Evolutionary conservation across 92 coral and sea anemone genomes (phyloP).

Genomic region (Heliopora coerulea): DNA sequence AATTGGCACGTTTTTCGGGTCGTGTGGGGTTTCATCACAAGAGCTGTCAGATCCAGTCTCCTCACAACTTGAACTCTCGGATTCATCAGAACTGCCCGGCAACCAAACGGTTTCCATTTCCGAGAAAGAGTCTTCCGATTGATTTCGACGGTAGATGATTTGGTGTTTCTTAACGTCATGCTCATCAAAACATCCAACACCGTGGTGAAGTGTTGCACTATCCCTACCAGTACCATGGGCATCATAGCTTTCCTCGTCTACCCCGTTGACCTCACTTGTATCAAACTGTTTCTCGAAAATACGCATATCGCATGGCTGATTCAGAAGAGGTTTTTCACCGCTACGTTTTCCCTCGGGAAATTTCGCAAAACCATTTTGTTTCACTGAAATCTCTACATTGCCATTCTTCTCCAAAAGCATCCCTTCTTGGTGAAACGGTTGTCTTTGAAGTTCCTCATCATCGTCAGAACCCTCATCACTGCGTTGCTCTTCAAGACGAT

Average conservation of each 20-base stretch:
- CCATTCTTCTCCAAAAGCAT: not conserved
- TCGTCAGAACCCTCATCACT: not conserved
- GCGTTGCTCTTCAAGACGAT: not conserved
- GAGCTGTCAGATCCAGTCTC: conserved; percentile 12
- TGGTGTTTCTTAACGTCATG: not conserved
- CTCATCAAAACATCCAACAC: not conserved
- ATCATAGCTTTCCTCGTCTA: no score
- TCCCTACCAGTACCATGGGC: not conserved
- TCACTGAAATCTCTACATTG: not conserved
- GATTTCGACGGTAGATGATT: not conserved
- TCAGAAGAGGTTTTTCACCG: not conserved
- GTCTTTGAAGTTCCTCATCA: not conserved
- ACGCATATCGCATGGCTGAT: not conserved
- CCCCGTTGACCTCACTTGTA: no score
- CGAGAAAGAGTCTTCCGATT: not conserved
- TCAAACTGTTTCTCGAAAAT: not conserved
- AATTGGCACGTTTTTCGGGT: not conserved
- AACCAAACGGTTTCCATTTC: not conserved
- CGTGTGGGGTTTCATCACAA: not conserved
- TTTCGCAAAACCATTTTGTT: not conserved
- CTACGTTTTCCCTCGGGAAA: not conserved
- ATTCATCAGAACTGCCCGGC: not conserved
- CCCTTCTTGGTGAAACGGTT: not conserved
- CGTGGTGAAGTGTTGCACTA: not conserved
- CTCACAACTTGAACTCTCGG: conserved; percentile 15